A percentile compares a stretch with the other conserved stretches of the same genome.
Conservation (phyloP, 2,888 invertebrate species). For the Andrena fulva region DNA sequence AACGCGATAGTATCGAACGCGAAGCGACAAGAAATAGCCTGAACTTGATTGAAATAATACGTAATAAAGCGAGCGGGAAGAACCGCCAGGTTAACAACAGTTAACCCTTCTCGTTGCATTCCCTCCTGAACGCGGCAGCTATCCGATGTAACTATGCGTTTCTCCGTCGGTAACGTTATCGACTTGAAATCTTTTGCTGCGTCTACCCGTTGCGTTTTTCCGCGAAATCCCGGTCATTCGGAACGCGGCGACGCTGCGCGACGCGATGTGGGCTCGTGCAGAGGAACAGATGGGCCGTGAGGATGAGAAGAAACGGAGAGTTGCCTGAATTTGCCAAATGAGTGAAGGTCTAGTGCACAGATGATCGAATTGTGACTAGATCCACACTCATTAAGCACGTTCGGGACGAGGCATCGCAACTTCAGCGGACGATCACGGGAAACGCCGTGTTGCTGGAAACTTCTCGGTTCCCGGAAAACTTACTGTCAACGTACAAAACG, state of each 20-base stretch:
- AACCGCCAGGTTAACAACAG: constrained; percentile 78
- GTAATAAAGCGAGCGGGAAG: constrained; percentile 73
- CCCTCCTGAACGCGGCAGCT: constrained; percentile 20
- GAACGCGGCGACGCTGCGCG: background rate
- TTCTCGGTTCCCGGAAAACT: background rate
- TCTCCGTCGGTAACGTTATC: constrained; percentile 12
- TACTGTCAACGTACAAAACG: background rate
- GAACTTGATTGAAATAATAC: constrained; percentile 75
- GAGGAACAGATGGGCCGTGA: background rate
- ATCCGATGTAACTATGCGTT: constrained; percentile 23
- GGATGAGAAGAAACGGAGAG: constrained; percentile 18
- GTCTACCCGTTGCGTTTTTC: background rate
- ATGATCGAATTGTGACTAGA: constrained; percentile 91
- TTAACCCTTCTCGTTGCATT: constrained; percentile 75
- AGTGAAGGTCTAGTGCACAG: constrained; percentile 91
- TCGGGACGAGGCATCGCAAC: constrained; percentile 64
- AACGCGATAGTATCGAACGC: constrained; percentile 47
- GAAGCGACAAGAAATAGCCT: constrained; percentile 40
- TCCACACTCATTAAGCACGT: constrained; percentile 94
- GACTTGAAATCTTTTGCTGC: constrained; percentile 11
- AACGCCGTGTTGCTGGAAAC: background rate
- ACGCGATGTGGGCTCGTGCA: background rate
- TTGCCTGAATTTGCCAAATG: constrained; percentile 86
- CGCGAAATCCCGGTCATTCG: background rate
- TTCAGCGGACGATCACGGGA: background rate